phyloP scores from a whole-genome alignment of 2,888 invertebrate genomes.

The Drosophila melanosoma region DNA sequence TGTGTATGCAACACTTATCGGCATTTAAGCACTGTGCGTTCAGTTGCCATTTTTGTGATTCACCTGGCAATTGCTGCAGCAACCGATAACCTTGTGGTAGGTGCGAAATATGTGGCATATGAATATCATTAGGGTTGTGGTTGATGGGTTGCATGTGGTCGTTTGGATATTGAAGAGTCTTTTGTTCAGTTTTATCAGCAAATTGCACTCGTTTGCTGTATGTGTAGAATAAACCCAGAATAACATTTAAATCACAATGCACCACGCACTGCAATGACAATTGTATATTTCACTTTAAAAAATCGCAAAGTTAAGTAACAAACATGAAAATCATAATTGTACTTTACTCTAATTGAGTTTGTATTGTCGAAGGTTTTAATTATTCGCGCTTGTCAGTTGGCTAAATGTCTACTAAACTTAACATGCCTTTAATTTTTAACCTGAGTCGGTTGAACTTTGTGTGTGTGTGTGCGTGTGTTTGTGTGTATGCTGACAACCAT shows the following conservation, averaged over 20 bases:
- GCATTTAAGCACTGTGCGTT: constrained; percentile 21
- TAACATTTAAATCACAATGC: not conserved
- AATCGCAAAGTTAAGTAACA: not conserved
- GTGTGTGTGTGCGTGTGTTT: constrained; percentile 9
- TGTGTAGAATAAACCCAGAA: no score
- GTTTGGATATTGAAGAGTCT: constrained; percentile 8
- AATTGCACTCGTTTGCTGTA: constrained; percentile 21
- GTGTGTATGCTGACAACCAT: constrained; percentile 41
- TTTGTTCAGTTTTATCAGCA: constrained; percentile 38
- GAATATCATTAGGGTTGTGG: constrained; percentile 40
- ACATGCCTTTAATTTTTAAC: constrained; percentile 12
- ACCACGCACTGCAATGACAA: not conserved
- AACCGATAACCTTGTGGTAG: constrained; percentile 53
- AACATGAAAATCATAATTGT: not conserved
- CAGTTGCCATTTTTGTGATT: constrained; percentile 47
- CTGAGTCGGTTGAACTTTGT: not conserved
- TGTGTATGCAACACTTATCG: not conserved
- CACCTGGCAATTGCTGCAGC: constrained; percentile 46
- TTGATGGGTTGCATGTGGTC: constrained; percentile 1
- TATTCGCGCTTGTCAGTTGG: constrained; percentile 46
- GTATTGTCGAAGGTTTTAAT: not conserved
- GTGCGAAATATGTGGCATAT: constrained; percentile 37
- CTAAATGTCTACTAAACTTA: constrained; percentile 16
- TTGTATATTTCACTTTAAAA: not conserved
- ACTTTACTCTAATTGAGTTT: not conserved